Percentiles rank a stretch among this genome's conserved stretches.
phyloP scores from a whole-genome alignment of 1,140 invertebrate species.

The Drosophila rufa region DNA sequence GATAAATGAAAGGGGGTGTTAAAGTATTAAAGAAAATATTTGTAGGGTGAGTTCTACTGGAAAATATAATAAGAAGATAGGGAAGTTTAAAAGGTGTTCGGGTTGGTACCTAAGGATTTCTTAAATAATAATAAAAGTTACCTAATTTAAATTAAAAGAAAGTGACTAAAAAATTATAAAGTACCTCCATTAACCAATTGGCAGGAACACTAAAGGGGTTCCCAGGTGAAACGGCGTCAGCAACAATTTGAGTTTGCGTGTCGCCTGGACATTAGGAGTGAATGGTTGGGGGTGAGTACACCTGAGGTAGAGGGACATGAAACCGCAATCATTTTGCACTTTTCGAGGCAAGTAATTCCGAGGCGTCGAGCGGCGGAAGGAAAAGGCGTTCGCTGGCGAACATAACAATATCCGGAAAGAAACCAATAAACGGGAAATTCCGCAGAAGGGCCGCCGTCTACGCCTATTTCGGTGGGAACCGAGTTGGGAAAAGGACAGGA shows the following conservation, averaged over 20 bases:
- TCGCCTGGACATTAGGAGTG: conserved; percentile 50
- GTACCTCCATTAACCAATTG: conserved; percentile 10
- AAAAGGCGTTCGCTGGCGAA: conserved; percentile 71
- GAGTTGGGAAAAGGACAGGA: conserved; percentile 34
- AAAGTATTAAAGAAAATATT: no score
- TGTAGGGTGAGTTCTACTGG: no score
- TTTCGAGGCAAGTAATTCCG: conserved; percentile 48
- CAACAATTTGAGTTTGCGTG: conserved; percentile 61
- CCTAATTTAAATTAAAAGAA: not conserved
- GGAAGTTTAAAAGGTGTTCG: not conserved
- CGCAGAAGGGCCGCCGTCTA: conserved; percentile 42
- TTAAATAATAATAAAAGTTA: no score
- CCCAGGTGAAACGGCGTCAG: conserved; percentile 18
- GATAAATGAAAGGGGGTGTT: no score
- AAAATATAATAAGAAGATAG: not conserved
- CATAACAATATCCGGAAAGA: conserved; percentile 76
- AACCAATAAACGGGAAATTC: conserved; percentile 68
- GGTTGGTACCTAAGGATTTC: not conserved
- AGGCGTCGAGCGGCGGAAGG: conserved; percentile 71
- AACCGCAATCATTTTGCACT: conserved; percentile 83
- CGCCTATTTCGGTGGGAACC: conserved; percentile 60
- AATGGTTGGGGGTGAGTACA: not conserved
- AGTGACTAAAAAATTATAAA: not conserved
- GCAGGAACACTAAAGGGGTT: conserved; percentile 21
- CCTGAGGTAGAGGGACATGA: conserved; percentile 41